Percentiles rank a stretch among this genome's conserved stretches.
Evolutionary conservation across 2,797 vertebrate species (phyloP).

Genomic region (Columba guinea): DNA sequence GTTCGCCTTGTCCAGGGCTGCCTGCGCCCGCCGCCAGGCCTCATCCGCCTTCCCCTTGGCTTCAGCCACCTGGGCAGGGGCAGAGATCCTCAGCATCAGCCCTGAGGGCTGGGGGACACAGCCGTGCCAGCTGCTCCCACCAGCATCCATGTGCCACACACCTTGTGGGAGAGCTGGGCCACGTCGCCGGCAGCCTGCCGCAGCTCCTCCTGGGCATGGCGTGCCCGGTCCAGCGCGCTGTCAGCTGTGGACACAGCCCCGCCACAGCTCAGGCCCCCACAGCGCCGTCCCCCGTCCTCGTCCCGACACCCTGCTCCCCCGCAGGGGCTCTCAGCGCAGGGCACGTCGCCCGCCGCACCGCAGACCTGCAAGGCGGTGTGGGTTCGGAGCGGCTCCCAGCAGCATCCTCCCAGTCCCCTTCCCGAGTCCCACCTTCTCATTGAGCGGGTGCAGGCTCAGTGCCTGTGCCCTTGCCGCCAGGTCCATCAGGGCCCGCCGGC

Average conservation of each 20-base stretch:
- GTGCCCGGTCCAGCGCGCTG: constrained; percentile 86
- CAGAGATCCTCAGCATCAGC: background rate
- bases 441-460: constrained; percentile 87
- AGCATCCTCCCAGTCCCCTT: rapidly evolving
- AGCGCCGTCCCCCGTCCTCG: constrained; percentile 88
- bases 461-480: constrained; percentile 73
- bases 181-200: constrained; percentile 84
- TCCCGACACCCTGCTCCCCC: constrained; percentile 93
- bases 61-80: constrained; percentile 82
- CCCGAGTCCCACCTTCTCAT: constrained; percentile 84
- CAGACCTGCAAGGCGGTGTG: constrained; percentile 83
- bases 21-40: constrained; percentile 87
- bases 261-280: constrained; percentile 91
- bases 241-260: constrained; percentile 87
- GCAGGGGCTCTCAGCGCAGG: constrained; percentile 90
- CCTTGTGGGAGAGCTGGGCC: constrained; percentile 86
- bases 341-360: constrained; percentile 82
- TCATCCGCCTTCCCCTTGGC: constrained; percentile 89
- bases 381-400: background rate
- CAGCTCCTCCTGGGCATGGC: constrained; percentile 90
- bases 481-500: constrained; percentile 83
- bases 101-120: background rate
- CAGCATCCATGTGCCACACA: background rate
- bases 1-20: constrained; percentile 89
- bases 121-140: background rate